phyloP scores from a whole-genome alignment of 2,797 vertebrate species.

The Liasis olivaceus region DNA sequence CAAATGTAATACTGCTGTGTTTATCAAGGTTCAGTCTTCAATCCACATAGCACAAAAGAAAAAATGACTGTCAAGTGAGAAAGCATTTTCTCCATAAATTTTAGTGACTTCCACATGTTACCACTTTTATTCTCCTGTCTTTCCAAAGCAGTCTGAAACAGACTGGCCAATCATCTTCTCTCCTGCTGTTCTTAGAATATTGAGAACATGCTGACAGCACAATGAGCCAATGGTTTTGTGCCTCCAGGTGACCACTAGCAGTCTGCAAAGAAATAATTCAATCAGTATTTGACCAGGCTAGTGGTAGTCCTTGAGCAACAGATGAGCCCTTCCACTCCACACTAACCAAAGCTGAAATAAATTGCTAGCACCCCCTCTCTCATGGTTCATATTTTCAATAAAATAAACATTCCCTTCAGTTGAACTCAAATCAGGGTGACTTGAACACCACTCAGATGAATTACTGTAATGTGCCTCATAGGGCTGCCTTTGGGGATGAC shows the following conservation, averaged over 20 bases:
- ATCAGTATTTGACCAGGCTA: background rate
- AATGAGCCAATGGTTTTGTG: background rate
- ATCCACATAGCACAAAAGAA: background rate
- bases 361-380: background rate
- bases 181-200: background rate
- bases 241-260: background rate
- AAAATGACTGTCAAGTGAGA: background rate
- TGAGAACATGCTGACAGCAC: background rate
- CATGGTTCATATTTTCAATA: background rate
- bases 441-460: background rate
- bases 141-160: background rate
- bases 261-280: background rate
- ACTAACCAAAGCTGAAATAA: background rate
- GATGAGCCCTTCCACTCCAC: background rate
- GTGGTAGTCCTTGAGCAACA: background rate
- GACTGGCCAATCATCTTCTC: background rate
- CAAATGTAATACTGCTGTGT: background rate
- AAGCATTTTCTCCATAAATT: background rate
- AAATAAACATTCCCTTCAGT: background rate
- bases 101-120: background rate
- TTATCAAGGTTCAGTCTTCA: background rate
- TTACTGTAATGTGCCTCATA: background rate
- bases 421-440: background rate
- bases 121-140: background rate
- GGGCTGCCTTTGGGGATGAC: background rate